Evolutionary conservation across 2,113 vertebrate species (phyloP).

Genomic region (Neogobius melanostomus): DNA sequence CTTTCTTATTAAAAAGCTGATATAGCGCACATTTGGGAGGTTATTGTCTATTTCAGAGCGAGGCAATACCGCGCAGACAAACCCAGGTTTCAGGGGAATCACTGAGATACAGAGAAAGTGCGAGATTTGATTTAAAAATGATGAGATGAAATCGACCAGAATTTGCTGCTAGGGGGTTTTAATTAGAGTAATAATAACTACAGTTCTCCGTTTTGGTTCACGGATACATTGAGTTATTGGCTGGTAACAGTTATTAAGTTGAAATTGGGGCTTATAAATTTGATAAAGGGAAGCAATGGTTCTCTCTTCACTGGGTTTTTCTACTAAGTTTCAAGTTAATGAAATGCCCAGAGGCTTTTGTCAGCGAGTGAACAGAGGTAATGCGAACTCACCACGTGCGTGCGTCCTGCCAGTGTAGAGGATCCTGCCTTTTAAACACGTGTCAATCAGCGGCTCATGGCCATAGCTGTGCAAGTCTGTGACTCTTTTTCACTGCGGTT

Average conservation of each 20-base stretch:
- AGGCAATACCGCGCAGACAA: constrained; percentile 54
- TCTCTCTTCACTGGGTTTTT: constrained; percentile 20
- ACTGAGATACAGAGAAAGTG: constrained; percentile 51
- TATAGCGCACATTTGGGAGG: constrained; percentile 51
- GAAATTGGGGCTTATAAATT: constrained; percentile 38
- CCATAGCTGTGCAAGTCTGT: no score
- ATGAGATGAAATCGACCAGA: constrained; percentile 61
- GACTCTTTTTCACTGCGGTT: no score
- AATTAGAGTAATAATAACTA: constrained; percentile 55
- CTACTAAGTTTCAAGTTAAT: no score
- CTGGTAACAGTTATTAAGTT: constrained; percentile 37
- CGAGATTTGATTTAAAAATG: constrained; percentile 58
- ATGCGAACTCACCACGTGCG: no score
- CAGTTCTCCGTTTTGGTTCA: constrained; percentile 41
- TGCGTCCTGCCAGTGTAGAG: no score
- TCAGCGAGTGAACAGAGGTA: no score
- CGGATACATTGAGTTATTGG: constrained; percentile 45
- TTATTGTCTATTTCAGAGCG: constrained; percentile 58
- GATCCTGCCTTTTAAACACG: no score
- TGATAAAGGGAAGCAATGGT: constrained; percentile 39
- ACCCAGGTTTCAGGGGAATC: constrained; percentile 57
- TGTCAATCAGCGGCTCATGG: no score
- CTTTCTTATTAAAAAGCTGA: constrained; percentile 65
- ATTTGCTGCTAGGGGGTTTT: constrained; percentile 58
- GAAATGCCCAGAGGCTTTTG: no score